These are phyloP conservation scores for Zoanthus sansibaricus DNA, from an alignment of 92 coral and sea anemone species.

Conservation along the genomic window DNA sequence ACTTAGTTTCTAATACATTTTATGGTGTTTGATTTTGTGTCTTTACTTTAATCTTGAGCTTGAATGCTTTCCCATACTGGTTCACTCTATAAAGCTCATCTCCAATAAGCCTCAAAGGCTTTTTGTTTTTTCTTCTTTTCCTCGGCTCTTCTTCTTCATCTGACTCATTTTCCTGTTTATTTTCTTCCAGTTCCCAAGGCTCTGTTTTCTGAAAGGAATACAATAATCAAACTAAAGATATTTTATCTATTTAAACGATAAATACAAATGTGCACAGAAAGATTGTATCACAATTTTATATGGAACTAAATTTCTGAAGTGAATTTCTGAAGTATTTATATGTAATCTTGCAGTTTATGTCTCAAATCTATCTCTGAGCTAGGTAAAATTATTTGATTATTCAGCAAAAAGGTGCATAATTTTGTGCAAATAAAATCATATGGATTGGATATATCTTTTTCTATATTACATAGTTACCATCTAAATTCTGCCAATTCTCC, in stretches of 20 bases:
- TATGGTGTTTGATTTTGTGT: constrained; percentile 1
- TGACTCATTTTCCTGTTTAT: constrained; percentile 33
- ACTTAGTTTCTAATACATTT: neutral
- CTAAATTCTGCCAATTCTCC: no score
- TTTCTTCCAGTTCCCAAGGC: constrained; percentile 88
- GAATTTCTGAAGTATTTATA: no score
- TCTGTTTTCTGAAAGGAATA: constrained; percentile 85
- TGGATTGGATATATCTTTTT: no score
- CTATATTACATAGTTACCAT: no score
- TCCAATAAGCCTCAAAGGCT: constrained; percentile 72
- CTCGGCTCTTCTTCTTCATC: constrained; percentile 52
- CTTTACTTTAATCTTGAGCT: constrained; percentile 77
- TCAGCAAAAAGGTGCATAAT: no score
- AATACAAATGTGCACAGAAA: no score
- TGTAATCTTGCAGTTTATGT: no score
- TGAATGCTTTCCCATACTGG: constrained; percentile 88
- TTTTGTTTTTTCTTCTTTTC: constrained; percentile 68
- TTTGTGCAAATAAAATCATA: no score
- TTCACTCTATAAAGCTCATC: constrained; percentile 87
- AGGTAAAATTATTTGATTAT: no score
- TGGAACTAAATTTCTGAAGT: no score
- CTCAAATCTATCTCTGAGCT: no score
- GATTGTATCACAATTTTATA: no score
- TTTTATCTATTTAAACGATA: neutral
- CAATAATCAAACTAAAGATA: neutral